Evolutionary conservation across 2,888 invertebrate genomes (phyloP).

Genomic region (Heliconius hortense): DNA sequence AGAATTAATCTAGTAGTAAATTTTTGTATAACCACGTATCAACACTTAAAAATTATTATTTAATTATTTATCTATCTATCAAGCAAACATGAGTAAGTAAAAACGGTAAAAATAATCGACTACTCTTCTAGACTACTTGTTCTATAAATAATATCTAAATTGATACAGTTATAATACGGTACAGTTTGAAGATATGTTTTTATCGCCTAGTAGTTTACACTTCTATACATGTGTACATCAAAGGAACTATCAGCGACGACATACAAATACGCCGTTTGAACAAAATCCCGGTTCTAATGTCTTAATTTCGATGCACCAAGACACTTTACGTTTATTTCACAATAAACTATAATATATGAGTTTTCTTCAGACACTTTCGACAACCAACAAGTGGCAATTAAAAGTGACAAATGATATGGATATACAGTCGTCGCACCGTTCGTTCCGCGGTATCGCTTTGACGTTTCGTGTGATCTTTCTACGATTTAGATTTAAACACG

Average conservation of each 20-base stretch:
- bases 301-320: slow-evolving; percentile 57
- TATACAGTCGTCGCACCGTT: slow-evolving; percentile 56
- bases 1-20: too few species aligned
- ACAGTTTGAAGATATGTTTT: slow-evolving; percentile 22
- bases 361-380: slow-evolving; percentile 68
- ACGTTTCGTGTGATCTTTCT: slow-evolving; percentile 65
- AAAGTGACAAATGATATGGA: slow-evolving; percentile 80
- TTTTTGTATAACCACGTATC: too few species aligned
- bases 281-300: slow-evolving; percentile 61
- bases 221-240: slow-evolving; percentile 54
- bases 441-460: slow-evolving; percentile 56
- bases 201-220: slow-evolving; percentile 44
- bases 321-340: slow-evolving; percentile 62
- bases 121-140: neutral
- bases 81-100: neutral
- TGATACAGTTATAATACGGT: neutral
- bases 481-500: slow-evolving; percentile 51
- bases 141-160: slow-evolving; percentile 6
- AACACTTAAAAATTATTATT: too few species aligned
- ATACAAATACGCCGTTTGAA: slow-evolving; percentile 62
- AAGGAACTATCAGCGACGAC: slow-evolving; percentile 55
- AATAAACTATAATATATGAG: slow-evolving; percentile 76
- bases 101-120: neutral
- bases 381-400: slow-evolving; percentile 78
- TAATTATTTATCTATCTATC: too few species aligned